These are phyloP conservation scores for Holacanthella duospinosa DNA, from an alignment of 2,888 invertebrate species.

Conservation along the genomic window DNA sequence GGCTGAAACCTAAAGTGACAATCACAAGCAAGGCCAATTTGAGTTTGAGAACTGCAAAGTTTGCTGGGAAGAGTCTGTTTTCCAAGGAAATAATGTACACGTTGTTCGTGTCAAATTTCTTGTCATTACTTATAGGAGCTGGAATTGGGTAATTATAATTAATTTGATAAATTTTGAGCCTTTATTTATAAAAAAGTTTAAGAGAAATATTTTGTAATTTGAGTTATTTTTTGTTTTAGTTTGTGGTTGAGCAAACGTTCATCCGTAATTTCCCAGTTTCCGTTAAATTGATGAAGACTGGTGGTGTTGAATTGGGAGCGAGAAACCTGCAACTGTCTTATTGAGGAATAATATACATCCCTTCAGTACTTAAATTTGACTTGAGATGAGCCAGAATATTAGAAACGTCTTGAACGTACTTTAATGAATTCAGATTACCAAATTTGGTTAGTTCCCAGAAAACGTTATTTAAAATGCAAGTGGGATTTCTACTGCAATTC, in stretches of 20 bases:
- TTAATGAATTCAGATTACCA: no score
- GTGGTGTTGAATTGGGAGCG: no score
- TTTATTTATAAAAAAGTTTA: background rate
- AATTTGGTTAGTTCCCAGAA: no score
- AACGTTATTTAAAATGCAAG: no score
- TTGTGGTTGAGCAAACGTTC: slow-evolving; percentile 35
- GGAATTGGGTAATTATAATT: slow-evolving; percentile 64
- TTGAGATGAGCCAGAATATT: no score
- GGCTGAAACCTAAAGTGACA: background rate
- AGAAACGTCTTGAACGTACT: no score
- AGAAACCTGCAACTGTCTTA: no score
- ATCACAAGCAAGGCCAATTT: slow-evolving; percentile 46
- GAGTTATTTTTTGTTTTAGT: slow-evolving; percentile 13
- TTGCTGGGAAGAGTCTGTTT: slow-evolving; percentile 69
- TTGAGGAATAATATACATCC: no score
- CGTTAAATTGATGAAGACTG: slow-evolving; percentile 11
- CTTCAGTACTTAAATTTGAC: no score
- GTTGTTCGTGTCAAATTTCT: slow-evolving; percentile 76
- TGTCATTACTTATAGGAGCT: slow-evolving; percentile 79
- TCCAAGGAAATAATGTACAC: slow-evolving; percentile 82
- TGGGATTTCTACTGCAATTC: no score
- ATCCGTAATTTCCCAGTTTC: slow-evolving; percentile 25
- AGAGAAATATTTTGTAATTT: slow-evolving; percentile 2
- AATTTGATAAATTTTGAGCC: background rate
- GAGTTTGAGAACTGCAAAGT: slow-evolving; percentile 60